Conservation (phyloP, 2,888 invertebrate genomes). For the Muscina levida region DNA sequence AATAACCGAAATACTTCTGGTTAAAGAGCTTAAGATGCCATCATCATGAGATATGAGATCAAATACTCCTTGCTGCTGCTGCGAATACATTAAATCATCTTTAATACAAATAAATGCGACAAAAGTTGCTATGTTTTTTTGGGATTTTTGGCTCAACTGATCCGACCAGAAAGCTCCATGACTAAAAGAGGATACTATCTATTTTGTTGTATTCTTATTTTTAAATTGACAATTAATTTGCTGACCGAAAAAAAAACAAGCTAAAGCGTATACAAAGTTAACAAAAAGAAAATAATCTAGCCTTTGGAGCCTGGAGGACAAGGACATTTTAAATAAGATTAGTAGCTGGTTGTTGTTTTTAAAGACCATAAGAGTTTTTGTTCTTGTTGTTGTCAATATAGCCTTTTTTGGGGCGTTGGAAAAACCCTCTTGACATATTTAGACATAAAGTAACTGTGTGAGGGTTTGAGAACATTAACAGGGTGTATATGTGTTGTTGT, state of each 20-base stretch:
- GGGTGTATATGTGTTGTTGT: neutral
- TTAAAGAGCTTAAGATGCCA: neutral
- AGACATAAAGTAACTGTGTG: no score
- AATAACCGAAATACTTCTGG: no score
- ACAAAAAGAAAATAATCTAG: constrained; percentile 8
- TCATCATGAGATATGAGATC: constrained; percentile 5
- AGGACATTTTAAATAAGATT: constrained; percentile 44
- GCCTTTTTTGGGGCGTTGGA: no score
- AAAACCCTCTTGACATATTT: neutral
- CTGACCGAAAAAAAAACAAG: neutral
- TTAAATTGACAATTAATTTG: constrained; percentile 56
- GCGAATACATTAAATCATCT: constrained; percentile 21
- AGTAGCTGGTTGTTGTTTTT: constrained; percentile 17
- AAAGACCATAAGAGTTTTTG: no score
- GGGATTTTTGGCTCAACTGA: neutral
- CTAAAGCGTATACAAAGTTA: neutral
- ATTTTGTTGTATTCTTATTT: constrained; percentile 5
- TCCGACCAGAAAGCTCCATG: no score
- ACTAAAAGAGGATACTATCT: constrained; percentile 15
- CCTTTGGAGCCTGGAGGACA: neutral
- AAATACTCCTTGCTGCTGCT: no score
- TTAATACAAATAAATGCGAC: constrained; percentile 18
- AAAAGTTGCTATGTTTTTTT: neutral
- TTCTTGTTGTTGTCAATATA: no score
- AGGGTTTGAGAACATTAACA: neutral